A percentile compares a stretch with the other conserved stretches of the same genome.
These are phyloP conservation scores for Parascotia fuliginaria DNA, from an alignment of 2,888 invertebrate species.

Conservation along the genomic window DNA sequence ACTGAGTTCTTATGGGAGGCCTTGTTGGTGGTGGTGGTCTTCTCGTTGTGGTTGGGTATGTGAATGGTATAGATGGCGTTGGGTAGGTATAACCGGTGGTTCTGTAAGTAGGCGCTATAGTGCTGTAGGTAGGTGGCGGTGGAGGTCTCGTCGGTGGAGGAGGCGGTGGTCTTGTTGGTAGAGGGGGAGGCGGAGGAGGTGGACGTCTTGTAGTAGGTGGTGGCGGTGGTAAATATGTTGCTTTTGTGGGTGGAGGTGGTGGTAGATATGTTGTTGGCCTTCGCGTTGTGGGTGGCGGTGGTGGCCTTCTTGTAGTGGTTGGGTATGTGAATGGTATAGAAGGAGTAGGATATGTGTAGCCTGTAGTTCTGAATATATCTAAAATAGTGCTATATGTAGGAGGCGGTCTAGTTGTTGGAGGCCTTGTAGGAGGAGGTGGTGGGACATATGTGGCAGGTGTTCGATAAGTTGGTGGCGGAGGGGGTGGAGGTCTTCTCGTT, in stretches of 20 bases:
- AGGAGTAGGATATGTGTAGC: slow-evolving; percentile 31
- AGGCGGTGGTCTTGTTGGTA: slow-evolving; percentile 38
- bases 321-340: slow-evolving; percentile 20
- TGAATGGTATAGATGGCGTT: slow-evolving; percentile 30
- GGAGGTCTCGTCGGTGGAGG: slow-evolving; percentile 28
- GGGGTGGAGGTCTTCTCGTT: slow-evolving; percentile 16
- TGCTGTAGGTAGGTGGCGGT: slow-evolving; percentile 35
- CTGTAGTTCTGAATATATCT: slow-evolving; percentile 34
- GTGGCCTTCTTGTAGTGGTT: slow-evolving; percentile 20
- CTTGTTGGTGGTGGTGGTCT: slow-evolving; percentile 19
- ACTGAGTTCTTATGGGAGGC: slow-evolving; percentile 15
- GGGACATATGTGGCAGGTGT: neutral
- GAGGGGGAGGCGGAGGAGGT: slow-evolving; percentile 21
- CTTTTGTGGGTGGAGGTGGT: slow-evolving; percentile 14
- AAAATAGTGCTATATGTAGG: slow-evolving; percentile 32
- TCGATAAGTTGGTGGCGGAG: neutral
- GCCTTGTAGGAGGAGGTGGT: slow-evolving; percentile 21
- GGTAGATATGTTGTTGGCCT: slow-evolving; percentile 6
- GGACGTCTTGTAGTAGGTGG: slow-evolving; percentile 9
- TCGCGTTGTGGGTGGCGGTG: slow-evolving; percentile 25
- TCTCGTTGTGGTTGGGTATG: slow-evolving; percentile 36
- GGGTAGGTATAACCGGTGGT: slow-evolving; percentile 48
- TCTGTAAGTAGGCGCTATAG: slow-evolving; percentile 29
- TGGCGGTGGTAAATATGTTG: slow-evolving; percentile 16
- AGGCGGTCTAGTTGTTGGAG: slow-evolving; percentile 6